Percentiles rank a stretch among this genome's conserved stretches.
Evolutionary conservation across 2,113 vertebrate species (phyloP).

Genomic region (Willisornis vidua): DNA sequence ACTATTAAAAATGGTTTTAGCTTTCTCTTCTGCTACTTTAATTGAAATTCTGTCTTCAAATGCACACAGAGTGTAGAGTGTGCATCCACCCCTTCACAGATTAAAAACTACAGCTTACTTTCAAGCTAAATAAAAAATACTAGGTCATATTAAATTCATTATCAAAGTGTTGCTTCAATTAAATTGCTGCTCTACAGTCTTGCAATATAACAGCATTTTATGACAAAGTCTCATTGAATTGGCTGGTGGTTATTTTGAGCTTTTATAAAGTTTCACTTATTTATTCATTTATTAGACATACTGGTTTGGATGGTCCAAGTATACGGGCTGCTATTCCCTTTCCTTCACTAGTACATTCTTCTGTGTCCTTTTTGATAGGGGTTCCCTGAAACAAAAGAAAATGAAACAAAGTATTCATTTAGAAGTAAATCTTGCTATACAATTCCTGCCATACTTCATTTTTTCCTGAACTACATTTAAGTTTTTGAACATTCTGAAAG

Average conservation of each 20-base stretch:
- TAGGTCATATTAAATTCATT: neutral
- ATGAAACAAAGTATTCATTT: neutral
- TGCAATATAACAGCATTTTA: neutral
- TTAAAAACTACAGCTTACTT: neutral
- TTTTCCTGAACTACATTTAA: neutral
- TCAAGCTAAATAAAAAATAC: neutral
- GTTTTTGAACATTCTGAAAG: neutral
- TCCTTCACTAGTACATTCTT: conserved; percentile 86
- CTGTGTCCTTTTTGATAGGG: conserved; percentile 89
- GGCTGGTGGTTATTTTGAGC: neutral
- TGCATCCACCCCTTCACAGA: neutral
- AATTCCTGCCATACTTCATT: neutral
- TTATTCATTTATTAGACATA: conserved; percentile 66
- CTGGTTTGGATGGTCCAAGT: conserved; percentile 93
- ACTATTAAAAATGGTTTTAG: neutral
- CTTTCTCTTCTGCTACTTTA: neutral
- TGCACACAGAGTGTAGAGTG: neutral
- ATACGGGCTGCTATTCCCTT: conserved; percentile 95
- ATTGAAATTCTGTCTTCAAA: neutral
- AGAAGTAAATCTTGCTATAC: neutral
- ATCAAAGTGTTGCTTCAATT: neutral
- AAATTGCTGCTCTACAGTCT: neutral
- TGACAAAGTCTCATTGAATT: neutral
- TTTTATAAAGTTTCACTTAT: neutral
- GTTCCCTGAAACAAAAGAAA: conserved; percentile 79